Evolutionary conservation across 2,888 invertebrate species (phyloP), one percentile per base, ranked within the genome.

Genomic region (Biston stratarius): DNA sequence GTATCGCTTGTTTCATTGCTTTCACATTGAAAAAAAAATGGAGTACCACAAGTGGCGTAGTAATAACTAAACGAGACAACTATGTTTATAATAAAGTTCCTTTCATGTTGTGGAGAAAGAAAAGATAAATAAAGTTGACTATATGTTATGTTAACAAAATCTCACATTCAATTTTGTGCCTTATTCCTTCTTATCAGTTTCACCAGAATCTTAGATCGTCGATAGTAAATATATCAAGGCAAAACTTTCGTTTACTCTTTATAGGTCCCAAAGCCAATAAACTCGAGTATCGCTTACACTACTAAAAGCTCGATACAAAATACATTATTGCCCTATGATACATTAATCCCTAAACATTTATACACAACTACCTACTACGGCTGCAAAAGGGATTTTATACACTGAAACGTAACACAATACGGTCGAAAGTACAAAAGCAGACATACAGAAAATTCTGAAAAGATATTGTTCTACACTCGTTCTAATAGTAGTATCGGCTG

Each of bases 281-380:
- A 67, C 58, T 33, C 47, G 34, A 67, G 53, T 36, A 57, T 57
- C 52, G 34, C 42, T 58, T 48, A 67, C 49, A 48, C 44, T 48
- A 67, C 57, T 61, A 61, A 66, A 66, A 66, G 61, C 58, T 47
- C 61, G 61, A 64, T 64, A 61, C 59, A 53, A 61, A 64, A 57
- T 53, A 64, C 56, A 59, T 55, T 52, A 64, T 58, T 64, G 63
- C 51, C 56, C 57, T 59, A 60, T 56, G 47, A 64, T 57, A 68
- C 47, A 64, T 60, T 60, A 38, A 60, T 47, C 51, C 51, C 9
- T 45, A 33, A 36, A 53, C 40, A 34, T 59, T n/a, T 48, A 11
- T 15, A 48, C 14, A 11, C 5, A n/a, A 55, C 40, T 5, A 9
- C 40, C 10, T 9, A 12, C 11, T 6, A 24, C 15, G 36, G 38